A percentile compares a stretch with the other conserved stretches of the same genome.
phyloP scores from a whole-genome alignment of 2,888 invertebrate species.

The Nowickia ferox region DNA sequence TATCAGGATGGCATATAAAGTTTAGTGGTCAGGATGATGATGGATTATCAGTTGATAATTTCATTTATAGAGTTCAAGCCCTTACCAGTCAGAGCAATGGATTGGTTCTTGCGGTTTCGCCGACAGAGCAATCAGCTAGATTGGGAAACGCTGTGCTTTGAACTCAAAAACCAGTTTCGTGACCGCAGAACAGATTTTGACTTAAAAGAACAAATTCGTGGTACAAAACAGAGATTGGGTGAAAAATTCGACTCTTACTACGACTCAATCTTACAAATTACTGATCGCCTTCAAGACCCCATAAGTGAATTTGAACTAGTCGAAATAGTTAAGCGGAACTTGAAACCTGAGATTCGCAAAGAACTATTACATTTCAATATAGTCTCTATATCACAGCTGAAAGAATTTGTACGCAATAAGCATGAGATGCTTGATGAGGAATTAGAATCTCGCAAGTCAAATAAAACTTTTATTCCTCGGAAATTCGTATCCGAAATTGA shows the following conservation, averaged over 20 bases:
- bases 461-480: conserved; percentile 7
- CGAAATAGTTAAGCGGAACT: no score
- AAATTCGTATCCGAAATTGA: conserved; percentile 27
- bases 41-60: conserved; percentile 33
- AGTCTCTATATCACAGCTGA: conserved; percentile 1
- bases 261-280: no score
- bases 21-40: conserved; percentile 37
- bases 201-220: conserved; percentile 31
- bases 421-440: no score
- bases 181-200: conserved; percentile 47
- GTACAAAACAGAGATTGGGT: no score
- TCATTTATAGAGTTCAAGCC: conserved; percentile 40
- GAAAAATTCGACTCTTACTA: no score
- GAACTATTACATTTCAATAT: conserved; percentile 32
- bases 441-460: conserved; percentile 1
- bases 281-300: no score
- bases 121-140: no score
- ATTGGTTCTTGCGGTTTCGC: conserved; percentile 29
- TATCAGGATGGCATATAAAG: conserved; percentile 24
- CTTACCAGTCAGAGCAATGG: conserved; percentile 37
- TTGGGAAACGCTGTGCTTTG: conserved; percentile 24
- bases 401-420: no score
- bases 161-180: conserved; percentile 51
- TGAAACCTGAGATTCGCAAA: conserved; percentile 24
- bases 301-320: no score